Evolutionary conservation across 2,888 invertebrate species (phyloP).

Genomic region (Buathra laborator): DNA sequence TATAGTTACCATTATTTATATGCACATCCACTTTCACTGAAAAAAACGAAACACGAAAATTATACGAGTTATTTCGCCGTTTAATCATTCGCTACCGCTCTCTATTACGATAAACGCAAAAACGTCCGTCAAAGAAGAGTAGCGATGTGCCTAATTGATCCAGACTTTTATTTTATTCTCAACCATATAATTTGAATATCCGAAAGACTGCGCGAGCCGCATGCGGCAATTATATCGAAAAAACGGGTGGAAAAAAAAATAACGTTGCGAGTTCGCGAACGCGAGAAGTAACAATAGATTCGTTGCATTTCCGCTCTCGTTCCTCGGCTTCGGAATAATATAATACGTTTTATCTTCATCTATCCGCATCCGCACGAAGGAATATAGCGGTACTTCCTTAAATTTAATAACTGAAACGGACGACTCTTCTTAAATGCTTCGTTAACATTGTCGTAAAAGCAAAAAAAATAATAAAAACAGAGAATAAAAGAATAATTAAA

Average conservation of each 20-base stretch:
- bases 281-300: conserved; percentile 29
- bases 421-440: not conserved
- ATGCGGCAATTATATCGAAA: conserved; percentile 23
- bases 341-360: conserved; percentile 32
- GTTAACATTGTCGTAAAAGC: not conserved
- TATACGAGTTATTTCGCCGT: conserved; percentile 20
- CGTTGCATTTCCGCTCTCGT: conserved; percentile 52
- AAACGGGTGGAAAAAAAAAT: not conserved
- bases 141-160: conserved; percentile 54
- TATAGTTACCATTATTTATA: conserved; percentile 82
- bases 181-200: conserved; percentile 33
- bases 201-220: not conserved
- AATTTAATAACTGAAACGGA: conserved; percentile 44
- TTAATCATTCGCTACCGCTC: conserved; percentile 11
- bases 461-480: not conserved
- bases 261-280: not conserved
- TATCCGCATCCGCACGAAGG: conserved; percentile 1
- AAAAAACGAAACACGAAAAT: conserved; percentile 42
- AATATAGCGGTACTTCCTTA: conserved; percentile 20
- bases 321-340: conserved; percentile 34
- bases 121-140: conserved; percentile 13
- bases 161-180: not conserved
- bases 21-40: conserved; percentile 95
- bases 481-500: too few species aligned
- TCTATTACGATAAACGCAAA: conserved; percentile 24